Evolutionary conservation across 2,113 vertebrate genomes (phyloP).

Genomic region (Poeciliopsis occidentalis): DNA sequence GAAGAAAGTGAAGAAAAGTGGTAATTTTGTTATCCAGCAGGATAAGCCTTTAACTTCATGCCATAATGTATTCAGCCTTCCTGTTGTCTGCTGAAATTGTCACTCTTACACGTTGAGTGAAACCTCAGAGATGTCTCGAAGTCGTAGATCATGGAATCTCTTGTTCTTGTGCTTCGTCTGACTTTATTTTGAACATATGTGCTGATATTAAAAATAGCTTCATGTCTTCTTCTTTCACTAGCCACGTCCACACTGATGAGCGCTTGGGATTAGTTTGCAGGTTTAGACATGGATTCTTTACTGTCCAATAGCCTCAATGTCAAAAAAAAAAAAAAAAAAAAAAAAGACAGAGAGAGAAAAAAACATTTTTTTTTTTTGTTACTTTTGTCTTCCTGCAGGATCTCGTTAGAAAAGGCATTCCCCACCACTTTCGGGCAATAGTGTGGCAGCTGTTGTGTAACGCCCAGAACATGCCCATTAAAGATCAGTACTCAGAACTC

Average conservation of each 20-base stretch:
- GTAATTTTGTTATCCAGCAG: too few relatives aligned
- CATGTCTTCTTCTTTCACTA: neutral
- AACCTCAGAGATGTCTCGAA: too few relatives aligned
- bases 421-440: slow-evolving; percentile 97
- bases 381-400: slow-evolving; percentile 80
- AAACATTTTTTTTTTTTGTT: neutral
- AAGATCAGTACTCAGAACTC: slow-evolving; percentile 98
- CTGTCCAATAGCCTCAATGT: neutral
- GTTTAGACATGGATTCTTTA: neutral
- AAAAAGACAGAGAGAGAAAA: too few relatives aligned
- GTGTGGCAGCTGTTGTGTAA: slow-evolving; percentile 97
- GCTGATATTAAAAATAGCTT: neutral
- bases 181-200: neutral
- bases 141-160: too few relatives aligned
- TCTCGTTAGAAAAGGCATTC: slow-evolving; percentile 95
- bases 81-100: too few relatives aligned
- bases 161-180: too few relatives aligned
- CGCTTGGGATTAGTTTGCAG: too few relatives aligned
- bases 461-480: slow-evolving; percentile 96
- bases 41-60: too few relatives aligned
- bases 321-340: too few relatives aligned
- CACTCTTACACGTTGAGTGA: too few relatives aligned
- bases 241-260: neutral
- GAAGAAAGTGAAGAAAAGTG: too few relatives aligned
- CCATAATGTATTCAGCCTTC: too few relatives aligned